Conservation (phyloP, 2,888 invertebrate species). For the Eilema depressum region DNA sequence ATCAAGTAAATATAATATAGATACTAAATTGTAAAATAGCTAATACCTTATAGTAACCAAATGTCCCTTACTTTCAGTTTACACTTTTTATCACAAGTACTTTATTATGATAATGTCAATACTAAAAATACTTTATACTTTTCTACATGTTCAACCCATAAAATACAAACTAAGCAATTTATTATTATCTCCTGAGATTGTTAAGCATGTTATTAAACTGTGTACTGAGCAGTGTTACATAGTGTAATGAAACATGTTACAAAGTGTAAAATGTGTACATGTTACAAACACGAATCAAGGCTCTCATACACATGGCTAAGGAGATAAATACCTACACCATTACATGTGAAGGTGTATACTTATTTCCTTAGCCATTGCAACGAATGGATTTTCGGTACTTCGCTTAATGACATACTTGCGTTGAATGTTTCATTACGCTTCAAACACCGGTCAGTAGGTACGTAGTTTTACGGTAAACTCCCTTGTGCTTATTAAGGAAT, state of each 20-base stretch:
- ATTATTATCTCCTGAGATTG: background rate
- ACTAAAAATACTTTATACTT: constrained; percentile 16
- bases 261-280: too few relatives aligned
- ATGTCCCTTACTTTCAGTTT: constrained; percentile 15
- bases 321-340: too few relatives aligned
- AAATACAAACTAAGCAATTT: constrained; percentile 7
- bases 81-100: constrained; percentile 38
- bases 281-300: too few relatives aligned
- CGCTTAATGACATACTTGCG: background rate
- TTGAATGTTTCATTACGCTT: background rate
- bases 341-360: too few relatives aligned
- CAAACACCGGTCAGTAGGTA: background rate
- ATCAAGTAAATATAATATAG: constrained; percentile 26
- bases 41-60: constrained; percentile 26
- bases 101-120: constrained; percentile 14
- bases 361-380: too few relatives aligned
- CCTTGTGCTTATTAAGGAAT: background rate
- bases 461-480: background rate
- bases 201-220: background rate
- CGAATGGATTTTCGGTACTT: too few relatives aligned
- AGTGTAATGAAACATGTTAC: too few relatives aligned
- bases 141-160: background rate
- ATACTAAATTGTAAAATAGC: constrained; percentile 19
- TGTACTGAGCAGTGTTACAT: background rate
- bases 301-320: too few relatives aligned